A percentile compares a stretch with the other conserved stretches of the same genome.
Evolutionary conservation across 2,888 invertebrate species (phyloP).

Genomic region (Phengaris arion): DNA sequence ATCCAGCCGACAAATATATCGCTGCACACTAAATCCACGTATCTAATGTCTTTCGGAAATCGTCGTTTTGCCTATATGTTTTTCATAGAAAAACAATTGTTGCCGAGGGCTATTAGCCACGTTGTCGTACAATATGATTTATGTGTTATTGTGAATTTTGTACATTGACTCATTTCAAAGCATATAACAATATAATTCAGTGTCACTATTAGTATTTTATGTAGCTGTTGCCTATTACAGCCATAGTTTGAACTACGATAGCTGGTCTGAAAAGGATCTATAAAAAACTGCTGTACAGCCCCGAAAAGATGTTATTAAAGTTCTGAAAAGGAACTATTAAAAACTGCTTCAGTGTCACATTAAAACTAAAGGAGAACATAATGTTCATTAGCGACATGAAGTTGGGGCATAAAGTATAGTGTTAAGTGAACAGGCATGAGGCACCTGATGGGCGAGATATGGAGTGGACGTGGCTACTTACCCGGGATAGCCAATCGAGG

Average conservation of each 20-base stretch:
- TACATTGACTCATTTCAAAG: no score
- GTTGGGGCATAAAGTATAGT: background rate
- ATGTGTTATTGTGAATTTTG: no score
- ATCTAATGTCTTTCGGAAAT: no score
- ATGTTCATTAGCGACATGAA: background rate
- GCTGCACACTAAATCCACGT: background rate
- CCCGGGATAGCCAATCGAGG: background rate
- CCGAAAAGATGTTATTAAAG: background rate
- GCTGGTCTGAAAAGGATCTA: background rate
- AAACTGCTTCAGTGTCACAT: background rate
- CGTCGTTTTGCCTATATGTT: no score
- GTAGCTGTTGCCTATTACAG: background rate
- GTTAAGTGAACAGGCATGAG: background rate
- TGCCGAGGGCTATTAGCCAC: no score
- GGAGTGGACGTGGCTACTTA: constrained; percentile 1
- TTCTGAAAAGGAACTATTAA: background rate
- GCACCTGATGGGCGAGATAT: constrained; percentile 2
- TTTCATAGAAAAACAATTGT: no score
- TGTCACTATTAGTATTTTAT: background rate
- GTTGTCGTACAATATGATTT: no score
- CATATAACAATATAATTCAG: no score
- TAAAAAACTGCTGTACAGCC: background rate
- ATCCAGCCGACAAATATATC: background rate
- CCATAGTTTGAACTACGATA: background rate
- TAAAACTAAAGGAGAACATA: no score